A percentile compares a stretch with the other conserved stretches of the same genome.
Conservation (phyloP, 2,888 invertebrate species). For the Scaptomyza parva region DNA sequence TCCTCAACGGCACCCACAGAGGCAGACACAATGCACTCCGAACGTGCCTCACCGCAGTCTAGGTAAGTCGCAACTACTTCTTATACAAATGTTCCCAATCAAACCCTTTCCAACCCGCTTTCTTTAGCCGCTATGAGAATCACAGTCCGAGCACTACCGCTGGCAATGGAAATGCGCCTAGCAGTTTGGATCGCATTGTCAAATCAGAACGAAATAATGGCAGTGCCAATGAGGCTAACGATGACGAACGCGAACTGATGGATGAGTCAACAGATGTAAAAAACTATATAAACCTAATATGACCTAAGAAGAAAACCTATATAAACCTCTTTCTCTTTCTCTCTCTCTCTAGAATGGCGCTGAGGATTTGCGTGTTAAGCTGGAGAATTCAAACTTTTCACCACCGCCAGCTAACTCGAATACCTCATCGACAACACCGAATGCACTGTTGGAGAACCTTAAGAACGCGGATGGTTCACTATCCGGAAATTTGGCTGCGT, state of each 20-base stretch:
- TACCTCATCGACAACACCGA: constrained; percentile 86
- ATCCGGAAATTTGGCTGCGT: constrained; percentile 83
- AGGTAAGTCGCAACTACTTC: constrained; percentile 73
- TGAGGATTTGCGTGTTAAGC: constrained; percentile 91
- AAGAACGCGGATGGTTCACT: constrained; percentile 82
- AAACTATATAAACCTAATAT: neutral
- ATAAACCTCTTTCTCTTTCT: neutral
- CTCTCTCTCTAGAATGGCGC: constrained; percentile 82
- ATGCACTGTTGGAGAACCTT: constrained; percentile 83
- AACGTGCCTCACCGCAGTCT: constrained; percentile 84
- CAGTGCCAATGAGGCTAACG: constrained; percentile 84
- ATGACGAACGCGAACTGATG: constrained; percentile 83
- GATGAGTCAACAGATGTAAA: constrained; percentile 84
- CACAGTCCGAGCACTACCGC: constrained; percentile 85
- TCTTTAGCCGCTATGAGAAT: constrained; percentile 84
- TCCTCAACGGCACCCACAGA: constrained; percentile 85
- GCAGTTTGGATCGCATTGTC: constrained; percentile 81
- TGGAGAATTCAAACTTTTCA: constrained; percentile 86
- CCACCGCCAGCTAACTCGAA: constrained; percentile 87
- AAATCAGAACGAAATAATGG: constrained; percentile 85
- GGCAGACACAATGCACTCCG: constrained; percentile 85
- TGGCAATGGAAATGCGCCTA: constrained; percentile 75
- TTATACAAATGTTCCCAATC: neutral
- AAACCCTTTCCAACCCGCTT: neutral
- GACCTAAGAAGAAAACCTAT: neutral